Base-by-base conservation (phyloP, 1,140 invertebrate genomes). In the Drosophila nigrodunni region DNA sequence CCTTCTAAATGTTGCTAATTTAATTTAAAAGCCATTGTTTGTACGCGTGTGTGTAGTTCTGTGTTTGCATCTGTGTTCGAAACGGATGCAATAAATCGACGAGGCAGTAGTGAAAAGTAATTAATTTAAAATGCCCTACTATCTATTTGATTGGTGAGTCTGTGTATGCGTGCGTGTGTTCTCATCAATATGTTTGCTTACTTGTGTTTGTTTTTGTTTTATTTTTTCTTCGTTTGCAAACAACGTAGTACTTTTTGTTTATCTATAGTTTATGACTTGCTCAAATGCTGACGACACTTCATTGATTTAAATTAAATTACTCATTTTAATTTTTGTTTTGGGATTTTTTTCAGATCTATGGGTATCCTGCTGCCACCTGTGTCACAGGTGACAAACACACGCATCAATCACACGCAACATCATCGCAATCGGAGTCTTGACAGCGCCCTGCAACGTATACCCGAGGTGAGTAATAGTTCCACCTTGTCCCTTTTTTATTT, bases 341-440 rank as follows among this genome's bases (percentile, higher is more conserved):
- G 69, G 5, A 52, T 30, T 47, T 15, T 13, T 92, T 93, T 3
- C 92, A 96, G 96, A 93, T 96, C 95, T 74, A 96, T 96, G 95
- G 95, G 95, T 55, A 96, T 96, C 79, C 92, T 96, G 54, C 92
- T 96, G 75, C 95, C 95, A 59, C 95, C 95, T n/a, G 94, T 96
- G 34, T 94, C 95, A 37, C 95, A 95, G 86, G 93, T 95, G 46
- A 92, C 92, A 39, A 92, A 92, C 34, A 91, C 93, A 52, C 92
- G 89, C 65, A 93, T 92, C 41, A 94, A 93, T 75, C 80, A 94
- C 62, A 95, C 95, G 5, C 94, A 96, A 72, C 97, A 97, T 91
- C 97, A 97, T 92, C 94, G 97, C 74, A 98, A 98, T 93, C 95
- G 97, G 59, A 97, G 96, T 86, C 93, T 98, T 83, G 97, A 98